Conservation (phyloP, 1,140 invertebrate species). For the Drosophila ironensis region DNA sequence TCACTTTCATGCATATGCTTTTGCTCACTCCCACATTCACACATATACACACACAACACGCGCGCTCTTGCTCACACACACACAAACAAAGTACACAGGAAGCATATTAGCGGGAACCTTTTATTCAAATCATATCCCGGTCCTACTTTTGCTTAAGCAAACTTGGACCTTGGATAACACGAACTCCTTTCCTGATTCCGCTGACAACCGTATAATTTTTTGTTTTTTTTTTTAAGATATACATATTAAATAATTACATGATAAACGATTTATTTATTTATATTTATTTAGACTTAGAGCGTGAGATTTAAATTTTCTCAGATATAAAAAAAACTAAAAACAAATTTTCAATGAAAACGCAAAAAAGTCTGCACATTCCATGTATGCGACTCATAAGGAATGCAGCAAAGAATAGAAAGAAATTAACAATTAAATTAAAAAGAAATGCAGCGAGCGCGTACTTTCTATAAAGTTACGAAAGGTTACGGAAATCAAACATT, state of each 20-base stretch:
- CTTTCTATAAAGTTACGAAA: conserved; percentile 81
- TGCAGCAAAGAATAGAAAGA: conserved; percentile 15
- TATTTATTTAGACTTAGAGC: conserved; percentile 74
- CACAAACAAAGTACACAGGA: neutral
- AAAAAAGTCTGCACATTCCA: conserved; percentile 43
- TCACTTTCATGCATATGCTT: conserved; percentile 44
- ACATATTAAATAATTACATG: conserved; percentile 60
- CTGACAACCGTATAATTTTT: conserved; percentile 77
- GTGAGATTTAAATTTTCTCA: conserved; percentile 57
- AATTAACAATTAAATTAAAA: conserved; percentile 23
- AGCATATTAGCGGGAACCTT: too few relatives aligned
- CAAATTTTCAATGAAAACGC: conserved; percentile 20
- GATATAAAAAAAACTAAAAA: conserved; percentile 32
- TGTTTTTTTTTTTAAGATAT: conserved; percentile 67
- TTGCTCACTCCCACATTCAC: conserved; percentile 16
- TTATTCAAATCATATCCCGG: neutral
- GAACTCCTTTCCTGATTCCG: conserved; percentile 13
- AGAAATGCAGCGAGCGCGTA: conserved; percentile 52
- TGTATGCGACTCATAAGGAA: conserved; percentile 41
- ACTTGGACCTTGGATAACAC: conserved; percentile 22
- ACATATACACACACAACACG: conserved; percentile 21
- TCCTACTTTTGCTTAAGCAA: conserved; percentile 27
- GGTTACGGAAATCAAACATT: conserved; percentile 14
- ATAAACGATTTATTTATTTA: conserved; percentile 79
- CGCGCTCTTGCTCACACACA: conserved; percentile 7